Base-by-base conservation (phyloP, 2,888 invertebrate genomes). In the Scotopteryx bipunctaria region DNA sequence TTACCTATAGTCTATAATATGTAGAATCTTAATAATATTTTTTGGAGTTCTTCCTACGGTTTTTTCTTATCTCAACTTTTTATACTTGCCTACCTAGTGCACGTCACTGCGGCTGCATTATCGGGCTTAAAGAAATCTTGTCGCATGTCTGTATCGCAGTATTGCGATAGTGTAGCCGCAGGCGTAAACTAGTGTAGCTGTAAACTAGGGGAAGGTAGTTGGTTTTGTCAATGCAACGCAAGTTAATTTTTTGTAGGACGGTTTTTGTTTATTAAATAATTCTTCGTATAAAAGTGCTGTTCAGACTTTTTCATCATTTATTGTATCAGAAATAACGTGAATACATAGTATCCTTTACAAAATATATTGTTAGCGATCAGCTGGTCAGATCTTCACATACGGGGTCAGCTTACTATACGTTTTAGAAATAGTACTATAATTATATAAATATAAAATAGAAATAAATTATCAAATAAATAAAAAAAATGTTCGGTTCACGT, bases 381-480 rank as follows among this genome's bases (percentile, higher is more conserved):
- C 23, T 62, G 41, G 15, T 53, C 52, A 5, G 57, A 56, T 55
- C 59, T 35, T 50, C 44, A 58, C 50, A 50, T 27, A 57, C 66
- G 69, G 78, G 79, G 75, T 73, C 59, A 83, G 81, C 19, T 33
- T 77, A 79, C 78, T 78, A 84, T 78, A 82, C 80, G 63, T 59
- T 55, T 59, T 82, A 78, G 78, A 78, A 71, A 87, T 86, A 87
- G 85, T 86, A 31, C 17, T n/a, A 86, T 88, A 87, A 86, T 86
- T 88, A 83, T 83, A 88, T 88, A 86, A 86, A 84, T 85, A 72
- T 86, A 81, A 89, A 88, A 86, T 88, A 86, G 86, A 89, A 89
- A 88, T 87, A 86, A 84, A 83, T 87, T 88, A 84, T 79, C 80
- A 86, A 83, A 44, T 75, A 82, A 78, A 81, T 83, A 78, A 79